phyloP scores from a whole-genome alignment of 1,140 invertebrate genomes.

The Scylla paramamosain region DNA sequence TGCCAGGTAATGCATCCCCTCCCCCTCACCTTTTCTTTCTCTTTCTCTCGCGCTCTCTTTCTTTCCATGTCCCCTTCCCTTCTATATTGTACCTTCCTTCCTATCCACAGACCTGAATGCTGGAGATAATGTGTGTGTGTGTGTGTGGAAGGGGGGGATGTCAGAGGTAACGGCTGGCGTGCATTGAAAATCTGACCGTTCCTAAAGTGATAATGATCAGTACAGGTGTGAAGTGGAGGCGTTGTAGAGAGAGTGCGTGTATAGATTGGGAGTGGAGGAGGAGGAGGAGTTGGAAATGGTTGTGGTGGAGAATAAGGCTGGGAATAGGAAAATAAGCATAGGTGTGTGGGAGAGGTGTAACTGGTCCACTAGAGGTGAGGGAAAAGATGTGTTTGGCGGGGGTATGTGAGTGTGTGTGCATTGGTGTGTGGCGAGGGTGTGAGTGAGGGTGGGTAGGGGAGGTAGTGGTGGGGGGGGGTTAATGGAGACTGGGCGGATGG shows the following conservation, averaged over 20 bases:
- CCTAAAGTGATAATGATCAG: not conserved
- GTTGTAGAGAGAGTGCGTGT: not conserved
- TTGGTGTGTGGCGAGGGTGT: not conserved
- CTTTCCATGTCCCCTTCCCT: too few species aligned
- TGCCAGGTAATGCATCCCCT: not conserved
- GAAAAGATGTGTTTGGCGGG: not conserved
- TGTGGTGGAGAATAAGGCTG: too few species aligned
- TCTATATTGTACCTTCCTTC: too few species aligned
- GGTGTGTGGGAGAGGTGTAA: not conserved
- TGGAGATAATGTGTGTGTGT: slow-evolving; percentile 37
- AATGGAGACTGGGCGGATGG: not conserved
- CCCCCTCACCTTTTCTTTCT: not conserved
- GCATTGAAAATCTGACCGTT: not conserved
- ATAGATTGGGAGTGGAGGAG: not conserved
- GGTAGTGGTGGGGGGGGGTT: not conserved
- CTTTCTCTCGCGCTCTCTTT: too few species aligned
- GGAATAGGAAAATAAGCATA: too few species aligned
- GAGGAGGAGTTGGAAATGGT: too few species aligned
- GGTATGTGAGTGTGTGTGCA: not conserved
- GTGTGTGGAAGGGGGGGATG: slow-evolving; percentile 17
- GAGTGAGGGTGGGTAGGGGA: too few species aligned
- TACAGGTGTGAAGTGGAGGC: not conserved
- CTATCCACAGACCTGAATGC: not conserved
- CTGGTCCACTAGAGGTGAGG: not conserved
- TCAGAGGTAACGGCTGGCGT: not conserved